phyloP scores from a whole-genome alignment of 2,888 invertebrate genomes.

The Chrysolina americana region DNA sequence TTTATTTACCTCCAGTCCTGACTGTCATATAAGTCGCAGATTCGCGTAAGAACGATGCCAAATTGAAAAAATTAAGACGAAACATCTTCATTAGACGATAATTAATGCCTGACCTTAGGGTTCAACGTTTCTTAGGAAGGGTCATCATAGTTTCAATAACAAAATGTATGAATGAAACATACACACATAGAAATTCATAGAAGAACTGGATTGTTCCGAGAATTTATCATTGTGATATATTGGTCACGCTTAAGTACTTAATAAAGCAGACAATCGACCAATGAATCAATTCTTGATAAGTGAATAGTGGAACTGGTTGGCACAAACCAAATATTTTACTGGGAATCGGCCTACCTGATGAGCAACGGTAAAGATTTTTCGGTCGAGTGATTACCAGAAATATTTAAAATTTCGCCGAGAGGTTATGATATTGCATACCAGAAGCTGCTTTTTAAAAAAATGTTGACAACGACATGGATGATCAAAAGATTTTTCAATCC shows the following conservation, averaged over 20 bases:
- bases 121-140: constrained; percentile 6
- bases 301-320: background rate
- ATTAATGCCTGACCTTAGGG: constrained; percentile 9
- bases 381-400: no score
- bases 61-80: constrained; percentile 13
- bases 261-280: background rate
- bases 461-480: no score
- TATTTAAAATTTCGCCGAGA: no score
- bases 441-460: no score
- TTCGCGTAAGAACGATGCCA: background rate
- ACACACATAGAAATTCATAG: background rate
- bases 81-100: constrained; percentile 3
- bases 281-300: background rate
- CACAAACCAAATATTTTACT: background rate
- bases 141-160: constrained; percentile 7
- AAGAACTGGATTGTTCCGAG: background rate
- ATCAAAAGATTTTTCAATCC: no score
- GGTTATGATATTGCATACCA: no score
- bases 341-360: no score
- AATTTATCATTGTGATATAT: background rate
- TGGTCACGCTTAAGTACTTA: background rate
- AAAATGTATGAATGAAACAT: constrained; percentile 14
- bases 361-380: no score
- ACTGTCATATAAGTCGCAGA: background rate
- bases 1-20: no score